Base-by-base conservation (phyloP, 2,797 vertebrate species). In the Malacoraja senta region DNA sequence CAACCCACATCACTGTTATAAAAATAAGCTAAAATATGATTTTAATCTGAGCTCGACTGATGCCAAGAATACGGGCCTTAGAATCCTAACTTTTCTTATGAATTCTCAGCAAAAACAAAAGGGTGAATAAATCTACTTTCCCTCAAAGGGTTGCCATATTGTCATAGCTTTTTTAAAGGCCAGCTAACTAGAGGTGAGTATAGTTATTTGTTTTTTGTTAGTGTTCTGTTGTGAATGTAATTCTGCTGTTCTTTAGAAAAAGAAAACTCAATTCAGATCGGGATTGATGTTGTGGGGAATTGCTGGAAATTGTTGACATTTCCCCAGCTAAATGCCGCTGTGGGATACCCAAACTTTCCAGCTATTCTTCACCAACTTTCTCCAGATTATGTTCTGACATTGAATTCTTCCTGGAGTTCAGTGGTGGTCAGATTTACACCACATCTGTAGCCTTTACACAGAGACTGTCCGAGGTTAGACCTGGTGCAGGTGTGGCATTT, bases 1-100 rank as follows among this genome's bases (percentile, higher is more conserved):
- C 71, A 74, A 35, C 38, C 90, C 68, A 91, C 90, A 53, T 92
- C 3, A 71, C 71, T 32, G 38, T 74, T 92, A 76, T 92, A 76
- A 92, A 92, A 53, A 74, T 92, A 92, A 92, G 26, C 29, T 1
- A 53, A 35, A 92, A 53, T 53, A 74, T 74, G 44, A 76, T 53
- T 74, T 74, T 53, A 92, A 92, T 72, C 90, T 91, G 26, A 92
- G 26, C 24, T 76, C 44, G 65, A 92, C 15, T 74, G 21, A 76
- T 24, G 35, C 90, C 68, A 92, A 15, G 35, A 92, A 4, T 19
- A 38, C 71, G 8, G 38, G 21, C 35, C 44, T 74, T 53, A 10
- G 26, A 44, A 74, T 53, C 38, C 26, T 72, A 74, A 1, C 3
- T 9, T 74, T 91, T 91, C 21, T 92, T 26, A 35, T 35, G 38